These are phyloP conservation scores for Morone chrysops DNA, from an alignment of 2,113 vertebrate species.

Conservation along the genomic window DNA sequence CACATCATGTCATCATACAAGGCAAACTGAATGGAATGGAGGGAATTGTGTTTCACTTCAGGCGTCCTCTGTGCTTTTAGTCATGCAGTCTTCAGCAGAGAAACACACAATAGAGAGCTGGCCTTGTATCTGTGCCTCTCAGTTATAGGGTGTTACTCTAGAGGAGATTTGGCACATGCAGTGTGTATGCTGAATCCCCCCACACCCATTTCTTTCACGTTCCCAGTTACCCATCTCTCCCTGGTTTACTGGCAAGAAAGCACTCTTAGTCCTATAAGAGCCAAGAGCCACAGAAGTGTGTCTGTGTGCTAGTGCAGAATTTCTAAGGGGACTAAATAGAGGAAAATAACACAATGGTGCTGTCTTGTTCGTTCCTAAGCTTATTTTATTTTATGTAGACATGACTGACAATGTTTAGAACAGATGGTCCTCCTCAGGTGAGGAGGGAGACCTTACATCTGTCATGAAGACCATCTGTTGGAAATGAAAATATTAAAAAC, in stretches of 20 bases:
- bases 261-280: neutral
- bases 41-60: slow-evolving; percentile 25
- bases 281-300: too few species aligned
- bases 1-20: neutral
- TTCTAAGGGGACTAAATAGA: neutral
- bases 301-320: too few species aligned
- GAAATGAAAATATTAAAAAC: neutral
- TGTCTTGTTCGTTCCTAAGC: neutral
- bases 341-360: neutral
- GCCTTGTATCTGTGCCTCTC: slow-evolving; percentile 50
- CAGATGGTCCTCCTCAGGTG: slow-evolving; percentile 9
- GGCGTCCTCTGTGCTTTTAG: slow-evolving; percentile 42
- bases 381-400: neutral
- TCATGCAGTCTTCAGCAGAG: neutral
- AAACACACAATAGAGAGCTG: slow-evolving; percentile 29
- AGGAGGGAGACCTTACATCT: neutral
- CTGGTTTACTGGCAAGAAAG: slow-evolving; percentile 22
- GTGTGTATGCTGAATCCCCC: slow-evolving; percentile 19
- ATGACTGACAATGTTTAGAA: neutral
- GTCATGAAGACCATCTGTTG: slow-evolving; percentile 1
- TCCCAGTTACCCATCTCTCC: slow-evolving; percentile 25
- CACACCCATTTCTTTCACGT: slow-evolving; percentile 33
- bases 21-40: slow-evolving; percentile 22
- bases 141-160: slow-evolving; percentile 23
- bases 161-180: slow-evolving; percentile 36